phyloP scores from a whole-genome alignment of 1,140 invertebrate species.

The Spodoptera litura region DNA sequence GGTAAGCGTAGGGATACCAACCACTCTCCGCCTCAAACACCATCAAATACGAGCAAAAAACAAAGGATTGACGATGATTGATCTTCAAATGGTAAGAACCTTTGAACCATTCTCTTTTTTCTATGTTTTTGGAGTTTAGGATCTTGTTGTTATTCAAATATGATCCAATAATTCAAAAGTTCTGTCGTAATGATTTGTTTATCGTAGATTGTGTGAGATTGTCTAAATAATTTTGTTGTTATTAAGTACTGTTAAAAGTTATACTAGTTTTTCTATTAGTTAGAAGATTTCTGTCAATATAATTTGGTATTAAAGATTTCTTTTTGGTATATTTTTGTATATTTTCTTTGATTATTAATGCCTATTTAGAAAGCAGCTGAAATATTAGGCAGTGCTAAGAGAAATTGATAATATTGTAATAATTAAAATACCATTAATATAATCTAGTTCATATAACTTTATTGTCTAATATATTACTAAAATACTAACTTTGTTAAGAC shows the following conservation, averaged over 20 bases:
- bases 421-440: too few species aligned
- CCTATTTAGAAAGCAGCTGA: too few species aligned
- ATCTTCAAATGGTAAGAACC: constrained; percentile 28
- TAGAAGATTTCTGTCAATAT: too few species aligned
- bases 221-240: constrained; percentile 12
- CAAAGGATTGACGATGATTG: constrained; percentile 80
- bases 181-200: background rate
- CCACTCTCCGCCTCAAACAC: constrained; percentile 76
- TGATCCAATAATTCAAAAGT: too few species aligned
- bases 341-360: too few species aligned
- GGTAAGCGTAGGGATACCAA: constrained; percentile 74
- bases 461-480: background rate
- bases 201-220: constrained; percentile 36
- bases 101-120: background rate
- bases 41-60: constrained; percentile 80
- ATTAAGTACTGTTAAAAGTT: background rate
- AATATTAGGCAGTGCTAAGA: too few species aligned
- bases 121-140: background rate
- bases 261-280: too few species aligned
- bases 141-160: background rate
- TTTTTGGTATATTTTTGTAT: too few species aligned
- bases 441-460: background rate
- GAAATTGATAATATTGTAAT: too few species aligned
- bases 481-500: background rate
- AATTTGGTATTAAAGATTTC: too few species aligned